Evolutionary conservation across 2,888 invertebrate species (phyloP).

Genomic region (Hipparchia semele): DNA sequence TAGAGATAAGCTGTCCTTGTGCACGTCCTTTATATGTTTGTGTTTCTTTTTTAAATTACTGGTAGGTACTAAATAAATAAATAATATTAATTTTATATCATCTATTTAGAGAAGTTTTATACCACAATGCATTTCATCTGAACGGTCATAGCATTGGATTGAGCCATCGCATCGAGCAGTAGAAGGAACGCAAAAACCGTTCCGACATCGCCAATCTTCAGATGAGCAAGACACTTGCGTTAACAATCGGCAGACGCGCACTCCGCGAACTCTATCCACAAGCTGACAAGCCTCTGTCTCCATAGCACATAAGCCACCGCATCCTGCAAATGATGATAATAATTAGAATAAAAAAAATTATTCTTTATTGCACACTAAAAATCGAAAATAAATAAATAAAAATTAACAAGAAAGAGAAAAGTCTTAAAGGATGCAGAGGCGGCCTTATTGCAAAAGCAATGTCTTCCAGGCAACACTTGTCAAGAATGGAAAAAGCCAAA

Average conservation of each 20-base stretch:
- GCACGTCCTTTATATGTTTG: too few relatives aligned
- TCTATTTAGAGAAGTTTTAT: slow-evolving; percentile 34
- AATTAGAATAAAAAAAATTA: neutral
- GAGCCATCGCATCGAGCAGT: slow-evolving; percentile 87
- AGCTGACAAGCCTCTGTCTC: slow-evolving; percentile 86
- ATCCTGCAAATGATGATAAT: slow-evolving; percentile 65
- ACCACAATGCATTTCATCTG: slow-evolving; percentile 90
- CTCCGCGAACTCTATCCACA: slow-evolving; percentile 77
- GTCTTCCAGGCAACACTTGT: too few relatives aligned
- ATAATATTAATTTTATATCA: too few relatives aligned
- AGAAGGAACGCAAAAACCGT: slow-evolving; percentile 86
- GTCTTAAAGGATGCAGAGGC: too few relatives aligned
- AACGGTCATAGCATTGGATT: slow-evolving; percentile 88
- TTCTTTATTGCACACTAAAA: neutral
- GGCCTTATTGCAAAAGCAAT: too few relatives aligned
- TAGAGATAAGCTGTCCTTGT: too few relatives aligned
- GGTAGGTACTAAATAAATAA: too few relatives aligned
- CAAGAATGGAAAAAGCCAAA: too few relatives aligned
- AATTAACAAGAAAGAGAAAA: too few relatives aligned
- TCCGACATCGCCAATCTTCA: slow-evolving; percentile 88
- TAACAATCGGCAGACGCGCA: slow-evolving; percentile 83
- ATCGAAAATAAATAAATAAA: neutral
- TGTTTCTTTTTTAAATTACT: too few relatives aligned
- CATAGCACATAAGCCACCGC: slow-evolving; percentile 85
- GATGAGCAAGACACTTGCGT: slow-evolving; percentile 84